These are phyloP conservation scores for Cataglyphis albicans DNA, from an alignment of 2,888 invertebrate genomes.

Conservation along the genomic window DNA sequence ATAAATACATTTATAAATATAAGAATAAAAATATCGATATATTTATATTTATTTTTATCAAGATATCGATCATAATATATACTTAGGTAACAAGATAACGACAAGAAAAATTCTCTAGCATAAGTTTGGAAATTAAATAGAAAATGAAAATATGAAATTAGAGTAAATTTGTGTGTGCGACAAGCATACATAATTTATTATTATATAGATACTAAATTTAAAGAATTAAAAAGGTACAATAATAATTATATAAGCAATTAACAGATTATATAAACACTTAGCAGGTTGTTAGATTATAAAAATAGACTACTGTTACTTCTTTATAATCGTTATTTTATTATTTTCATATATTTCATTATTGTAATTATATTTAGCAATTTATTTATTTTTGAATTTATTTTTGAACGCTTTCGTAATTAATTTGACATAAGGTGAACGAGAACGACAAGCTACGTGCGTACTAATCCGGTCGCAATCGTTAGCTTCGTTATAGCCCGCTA, in stretches of 20 bases:
- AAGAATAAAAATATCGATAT: neutral
- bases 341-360: constrained; percentile 7
- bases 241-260: too few species aligned
- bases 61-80: neutral
- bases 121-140: neutral
- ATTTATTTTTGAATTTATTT: neutral
- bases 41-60: neutral
- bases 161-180: neutral
- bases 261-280: too few species aligned
- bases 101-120: neutral
- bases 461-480: constrained; percentile 71
- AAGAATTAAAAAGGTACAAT: too few species aligned
- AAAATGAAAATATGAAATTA: neutral
- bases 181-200: neutral
- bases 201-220: neutral
- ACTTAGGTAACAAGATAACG: neutral
- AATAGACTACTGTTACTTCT: neutral
- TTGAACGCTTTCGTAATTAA: neutral
- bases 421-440: constrained; percentile 8
- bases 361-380: neutral
- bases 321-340: neutral
- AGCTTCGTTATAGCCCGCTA: constrained; percentile 70
- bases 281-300: too few species aligned
- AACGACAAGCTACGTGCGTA: constrained; percentile 23
- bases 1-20: neutral